Conservation (phyloP, 2,797 vertebrate species). For the Anabacerthia variegaticeps region DNA sequence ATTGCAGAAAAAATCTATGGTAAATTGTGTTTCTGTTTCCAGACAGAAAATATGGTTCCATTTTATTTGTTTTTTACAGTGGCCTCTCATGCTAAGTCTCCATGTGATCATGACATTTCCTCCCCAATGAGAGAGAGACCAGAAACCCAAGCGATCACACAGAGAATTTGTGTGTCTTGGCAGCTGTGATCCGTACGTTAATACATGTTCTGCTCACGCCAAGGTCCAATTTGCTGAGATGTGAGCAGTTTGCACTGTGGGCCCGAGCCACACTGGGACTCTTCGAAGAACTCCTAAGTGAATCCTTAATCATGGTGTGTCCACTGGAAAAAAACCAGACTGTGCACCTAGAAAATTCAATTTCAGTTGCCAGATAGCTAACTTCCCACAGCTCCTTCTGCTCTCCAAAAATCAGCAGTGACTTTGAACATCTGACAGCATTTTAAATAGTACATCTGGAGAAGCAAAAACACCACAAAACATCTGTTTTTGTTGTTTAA, state of each 20-base stretch:
- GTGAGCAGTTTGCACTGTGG: not conserved
- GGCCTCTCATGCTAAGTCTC: conserved; percentile 43
- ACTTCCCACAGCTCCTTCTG: conserved; percentile 29
- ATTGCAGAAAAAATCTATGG: not conserved
- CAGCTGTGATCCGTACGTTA: not conserved
- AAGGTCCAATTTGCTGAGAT: not conserved
- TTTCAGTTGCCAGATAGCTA: not conserved
- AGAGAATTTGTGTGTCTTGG: conserved; percentile 57
- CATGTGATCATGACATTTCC: conserved; percentile 53
- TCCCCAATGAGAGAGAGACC: conserved; percentile 37
- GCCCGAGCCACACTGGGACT: not conserved
- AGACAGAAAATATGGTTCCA: conserved; percentile 35
- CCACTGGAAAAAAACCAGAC: not conserved
- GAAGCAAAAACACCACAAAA: conserved; percentile 35
- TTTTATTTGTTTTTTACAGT: conserved; percentile 60
- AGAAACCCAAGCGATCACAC: conserved; percentile 18
- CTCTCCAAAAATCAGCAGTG: conserved; percentile 39
- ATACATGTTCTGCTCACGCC: not conserved
- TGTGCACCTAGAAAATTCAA: not conserved
- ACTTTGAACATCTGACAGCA: conserved; percentile 48
- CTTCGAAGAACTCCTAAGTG: not conserved
- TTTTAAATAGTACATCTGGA: conserved; percentile 60
- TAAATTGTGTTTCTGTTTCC: conserved; percentile 1
- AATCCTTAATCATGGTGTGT: not conserved
- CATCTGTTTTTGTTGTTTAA: conserved; percentile 68